Evolutionary conservation across 2,113 vertebrate genomes (phyloP).

Genomic region (Nothocercus julius): DNA sequence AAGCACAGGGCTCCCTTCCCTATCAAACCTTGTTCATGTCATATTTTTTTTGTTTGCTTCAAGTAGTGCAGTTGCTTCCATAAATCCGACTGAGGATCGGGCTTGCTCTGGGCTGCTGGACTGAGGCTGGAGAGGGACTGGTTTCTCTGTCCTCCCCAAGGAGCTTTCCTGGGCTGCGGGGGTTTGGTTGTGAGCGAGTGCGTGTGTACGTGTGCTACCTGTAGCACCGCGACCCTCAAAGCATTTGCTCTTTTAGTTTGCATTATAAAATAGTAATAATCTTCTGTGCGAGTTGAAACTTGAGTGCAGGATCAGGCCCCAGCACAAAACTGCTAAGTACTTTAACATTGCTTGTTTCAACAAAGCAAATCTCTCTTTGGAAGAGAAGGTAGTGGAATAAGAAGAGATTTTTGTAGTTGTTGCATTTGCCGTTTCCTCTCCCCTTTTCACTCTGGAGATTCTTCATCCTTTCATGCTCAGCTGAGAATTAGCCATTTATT

Average conservation of each 20-base stretch:
- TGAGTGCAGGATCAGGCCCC: background rate
- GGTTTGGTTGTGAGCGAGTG: rapidly evolving
- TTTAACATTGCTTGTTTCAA: slow-evolving; percentile 24
- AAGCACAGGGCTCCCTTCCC: background rate
- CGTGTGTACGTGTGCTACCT: no score
- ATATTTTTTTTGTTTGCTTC: background rate
- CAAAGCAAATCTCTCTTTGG: slow-evolving; percentile 51
- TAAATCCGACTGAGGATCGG: background rate
- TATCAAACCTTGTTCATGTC: background rate
- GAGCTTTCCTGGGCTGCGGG: background rate
- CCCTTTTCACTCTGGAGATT: slow-evolving; percentile 45
- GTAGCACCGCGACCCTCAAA: background rate
- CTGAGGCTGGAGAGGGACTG: background rate
- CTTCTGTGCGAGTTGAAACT: background rate
- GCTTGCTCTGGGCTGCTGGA: background rate
- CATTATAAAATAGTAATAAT: background rate
- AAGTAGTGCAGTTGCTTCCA: background rate
- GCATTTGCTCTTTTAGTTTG: background rate
- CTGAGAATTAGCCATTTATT: slow-evolving; percentile 69
- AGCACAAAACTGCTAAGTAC: slow-evolving; percentile 16
- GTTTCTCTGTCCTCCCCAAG: background rate
- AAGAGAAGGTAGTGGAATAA: slow-evolving; percentile 3
- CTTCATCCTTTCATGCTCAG: slow-evolving; percentile 58
- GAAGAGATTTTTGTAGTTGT: slow-evolving; percentile 40
- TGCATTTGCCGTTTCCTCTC: slow-evolving; percentile 48